Evolutionary conservation across 2,113 vertebrate species (phyloP).

Genomic region (Vulpes vulpes): DNA sequence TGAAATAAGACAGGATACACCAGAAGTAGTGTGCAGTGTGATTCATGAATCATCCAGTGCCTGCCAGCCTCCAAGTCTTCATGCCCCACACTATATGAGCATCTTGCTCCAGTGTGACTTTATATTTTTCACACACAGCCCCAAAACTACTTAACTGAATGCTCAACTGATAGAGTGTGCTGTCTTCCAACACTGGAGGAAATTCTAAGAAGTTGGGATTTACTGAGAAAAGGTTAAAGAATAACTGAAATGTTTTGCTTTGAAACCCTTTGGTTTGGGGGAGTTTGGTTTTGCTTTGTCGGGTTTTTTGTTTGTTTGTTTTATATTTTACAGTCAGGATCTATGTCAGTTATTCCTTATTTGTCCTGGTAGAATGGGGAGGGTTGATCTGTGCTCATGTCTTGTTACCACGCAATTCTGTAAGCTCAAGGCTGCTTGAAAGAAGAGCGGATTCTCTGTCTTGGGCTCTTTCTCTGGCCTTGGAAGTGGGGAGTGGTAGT

Average conservation of each 20-base stretch:
- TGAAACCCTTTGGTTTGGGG: not conserved
- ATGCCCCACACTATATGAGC: rapidly evolving
- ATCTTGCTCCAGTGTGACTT: not conserved
- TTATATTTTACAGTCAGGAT: not conserved
- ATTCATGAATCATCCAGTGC: not conserved
- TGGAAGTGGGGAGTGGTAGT: too few species aligned
- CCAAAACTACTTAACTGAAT: not conserved
- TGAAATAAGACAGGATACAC: not conserved
- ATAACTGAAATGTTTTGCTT: not conserved
- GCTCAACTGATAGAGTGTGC: not conserved
- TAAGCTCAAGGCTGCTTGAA: not conserved
- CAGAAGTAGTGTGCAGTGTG: not conserved
- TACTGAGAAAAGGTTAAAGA: not conserved
- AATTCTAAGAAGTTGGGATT: not conserved
- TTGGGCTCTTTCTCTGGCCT: not conserved
- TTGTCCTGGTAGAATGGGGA: not conserved
- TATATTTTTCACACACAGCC: not conserved
- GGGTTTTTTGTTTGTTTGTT: not conserved
- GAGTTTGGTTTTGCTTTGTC: not conserved
- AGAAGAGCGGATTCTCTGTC: not conserved
- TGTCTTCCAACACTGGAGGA: not conserved
- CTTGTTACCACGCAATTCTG: not conserved
- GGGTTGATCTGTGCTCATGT: rapidly evolving
- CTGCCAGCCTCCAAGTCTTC: not conserved
- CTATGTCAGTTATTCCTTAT: not conserved